A percentile compares a stretch with the other conserved stretches of the same genome.
phyloP scores from a whole-genome alignment of 2,888 invertebrate genomes.

The Neoaliturus tenellus region DNA sequence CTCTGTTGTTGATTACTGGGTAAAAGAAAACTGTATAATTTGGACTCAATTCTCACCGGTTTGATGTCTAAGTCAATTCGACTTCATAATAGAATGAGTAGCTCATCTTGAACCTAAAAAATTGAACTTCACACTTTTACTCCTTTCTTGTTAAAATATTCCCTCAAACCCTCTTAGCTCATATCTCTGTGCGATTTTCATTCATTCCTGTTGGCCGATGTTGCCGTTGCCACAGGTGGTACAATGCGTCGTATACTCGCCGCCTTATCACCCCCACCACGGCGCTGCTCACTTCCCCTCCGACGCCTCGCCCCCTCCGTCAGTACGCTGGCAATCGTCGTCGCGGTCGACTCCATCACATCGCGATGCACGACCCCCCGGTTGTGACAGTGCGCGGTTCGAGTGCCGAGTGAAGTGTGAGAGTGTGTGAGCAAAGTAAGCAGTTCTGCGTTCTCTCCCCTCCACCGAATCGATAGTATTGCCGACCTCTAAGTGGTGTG shows the following conservation, averaged over 20 bases:
- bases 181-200: background rate
- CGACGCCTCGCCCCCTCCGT: conserved; percentile 5
- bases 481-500: too few species aligned
- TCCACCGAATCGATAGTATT: background rate
- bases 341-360: background rate
- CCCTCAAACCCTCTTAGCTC: too few species aligned
- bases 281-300: background rate
- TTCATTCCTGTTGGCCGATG: background rate
- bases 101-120: too few species aligned
- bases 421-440: conserved; percentile 12
- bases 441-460: background rate
- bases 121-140: too few species aligned
- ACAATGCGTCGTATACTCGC: conserved; percentile 12
- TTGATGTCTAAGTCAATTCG: too few species aligned
- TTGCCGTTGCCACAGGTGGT: conserved; percentile 16
- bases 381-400: conserved; percentile 6
- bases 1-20: too few species aligned
- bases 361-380: background rate
- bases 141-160: too few species aligned
- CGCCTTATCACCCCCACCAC: conserved; percentile 33
- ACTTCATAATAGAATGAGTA: too few species aligned
- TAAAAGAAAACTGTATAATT: too few species aligned
- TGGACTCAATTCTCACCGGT: too few species aligned
- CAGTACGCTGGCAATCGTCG: conserved; percentile 19
- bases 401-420: background rate